A percentile compares a stretch with the other conserved stretches of the same genome.
Conservation (phyloP, 2,888 invertebrate species). For the Girardia tigrina region DNA sequence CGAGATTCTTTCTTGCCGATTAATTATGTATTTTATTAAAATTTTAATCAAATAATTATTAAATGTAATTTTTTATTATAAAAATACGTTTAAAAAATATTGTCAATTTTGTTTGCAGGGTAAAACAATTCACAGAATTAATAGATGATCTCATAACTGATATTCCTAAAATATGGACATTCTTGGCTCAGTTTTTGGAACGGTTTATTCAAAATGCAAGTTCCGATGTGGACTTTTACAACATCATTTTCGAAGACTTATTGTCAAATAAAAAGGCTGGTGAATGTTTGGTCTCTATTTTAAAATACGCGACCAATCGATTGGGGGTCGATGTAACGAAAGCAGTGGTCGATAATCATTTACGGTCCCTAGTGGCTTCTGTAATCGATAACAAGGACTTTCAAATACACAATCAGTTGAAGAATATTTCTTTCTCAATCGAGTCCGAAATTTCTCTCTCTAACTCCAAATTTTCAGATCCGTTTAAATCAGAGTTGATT, state of each 20-base stretch:
- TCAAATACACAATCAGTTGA: too few relatives aligned
- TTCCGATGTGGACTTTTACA: not conserved
- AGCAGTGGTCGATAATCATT: not conserved
- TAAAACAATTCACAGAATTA: not conserved
- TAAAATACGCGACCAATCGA: not conserved
- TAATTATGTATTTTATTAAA: too few relatives aligned
- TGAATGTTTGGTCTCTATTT: not conserved
- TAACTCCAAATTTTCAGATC: not conserved
- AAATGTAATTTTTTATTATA: too few relatives aligned
- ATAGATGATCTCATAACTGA: conserved; percentile 12
- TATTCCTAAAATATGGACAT: conserved; percentile 7
- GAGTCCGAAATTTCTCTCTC: too few relatives aligned
- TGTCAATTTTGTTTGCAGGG: not conserved
- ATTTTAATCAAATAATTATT: too few relatives aligned
- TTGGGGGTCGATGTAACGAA: not conserved
- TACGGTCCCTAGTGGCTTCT: not conserved
- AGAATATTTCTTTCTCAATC: too few relatives aligned
- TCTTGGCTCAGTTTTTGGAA: not conserved
- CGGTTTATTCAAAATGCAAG: not conserved
- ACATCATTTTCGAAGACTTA: not conserved
- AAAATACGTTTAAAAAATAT: too few relatives aligned
- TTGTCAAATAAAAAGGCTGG: not conserved
- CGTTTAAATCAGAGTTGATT: not conserved
- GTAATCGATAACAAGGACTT: not conserved
- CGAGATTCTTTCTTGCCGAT: too few relatives aligned